These are phyloP conservation scores for Platynereis dumerilii DNA, from an alignment of 2,888 invertebrate species.

Conservation along the genomic window DNA sequence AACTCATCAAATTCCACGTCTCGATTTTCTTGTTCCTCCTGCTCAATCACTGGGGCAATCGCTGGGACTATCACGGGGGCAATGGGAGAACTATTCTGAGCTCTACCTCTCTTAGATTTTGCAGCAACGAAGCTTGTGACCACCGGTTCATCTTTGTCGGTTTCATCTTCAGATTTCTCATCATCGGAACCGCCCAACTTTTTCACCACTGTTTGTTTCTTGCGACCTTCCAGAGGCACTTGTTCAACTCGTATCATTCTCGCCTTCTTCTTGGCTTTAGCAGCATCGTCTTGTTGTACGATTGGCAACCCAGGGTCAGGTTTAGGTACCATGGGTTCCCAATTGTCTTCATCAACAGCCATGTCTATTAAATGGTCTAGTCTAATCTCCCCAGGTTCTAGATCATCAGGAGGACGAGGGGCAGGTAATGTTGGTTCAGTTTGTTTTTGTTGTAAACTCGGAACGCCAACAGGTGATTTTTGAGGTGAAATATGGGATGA, in stretches of 20 bases:
- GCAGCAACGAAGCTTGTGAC: neutral
- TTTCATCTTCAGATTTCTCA: slow-evolving; percentile 1
- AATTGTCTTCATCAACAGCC: too few relatives aligned
- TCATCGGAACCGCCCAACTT: neutral
- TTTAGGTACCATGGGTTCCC: too few relatives aligned
- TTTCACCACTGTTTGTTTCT: neutral
- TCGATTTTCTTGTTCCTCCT: neutral
- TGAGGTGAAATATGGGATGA: too few relatives aligned
- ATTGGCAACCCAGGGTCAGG: too few relatives aligned
- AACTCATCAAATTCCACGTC: neutral
- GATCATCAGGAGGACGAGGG: too few relatives aligned
- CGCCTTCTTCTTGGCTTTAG: slow-evolving; percentile 2
- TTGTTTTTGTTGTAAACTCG: too few relatives aligned
- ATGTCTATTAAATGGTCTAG: too few relatives aligned
- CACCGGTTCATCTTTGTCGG: neutral
- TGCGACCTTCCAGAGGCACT: slow-evolving; percentile 1
- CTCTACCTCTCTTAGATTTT: neutral
- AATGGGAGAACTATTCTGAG: neutral
- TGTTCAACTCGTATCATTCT: slow-evolving; percentile 5
- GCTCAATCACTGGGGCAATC: neutral
- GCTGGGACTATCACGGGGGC: neutral
- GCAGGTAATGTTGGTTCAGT: too few relatives aligned
- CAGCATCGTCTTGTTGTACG: neutral
- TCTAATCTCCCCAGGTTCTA: too few relatives aligned
- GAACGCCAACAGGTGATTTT: too few relatives aligned